Evolutionary conservation across 2,797 vertebrate genomes (phyloP).

Genomic region (Aeoliscus strigatus): DNA sequence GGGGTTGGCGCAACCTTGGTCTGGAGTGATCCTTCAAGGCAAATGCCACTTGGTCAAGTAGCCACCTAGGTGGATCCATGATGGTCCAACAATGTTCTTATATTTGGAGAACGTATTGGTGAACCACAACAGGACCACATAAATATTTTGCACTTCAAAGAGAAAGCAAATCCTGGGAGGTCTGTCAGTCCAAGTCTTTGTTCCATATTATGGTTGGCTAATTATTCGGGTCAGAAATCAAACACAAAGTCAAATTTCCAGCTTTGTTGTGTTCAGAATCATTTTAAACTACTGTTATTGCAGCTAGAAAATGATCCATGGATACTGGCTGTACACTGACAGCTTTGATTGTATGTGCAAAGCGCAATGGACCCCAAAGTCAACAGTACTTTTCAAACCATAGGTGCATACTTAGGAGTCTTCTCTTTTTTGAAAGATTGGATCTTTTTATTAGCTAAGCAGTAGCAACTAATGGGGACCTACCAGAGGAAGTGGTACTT

Average conservation of each 20-base stretch:
- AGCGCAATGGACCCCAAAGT: slow-evolving; percentile 28
- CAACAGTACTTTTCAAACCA: slow-evolving; percentile 34
- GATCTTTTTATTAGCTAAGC: slow-evolving; percentile 67
- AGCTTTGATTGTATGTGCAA: slow-evolving; percentile 25
- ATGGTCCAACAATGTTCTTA: slow-evolving; percentile 38
- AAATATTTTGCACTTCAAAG: slow-evolving; percentile 19
- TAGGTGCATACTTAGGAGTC: slow-evolving; percentile 11
- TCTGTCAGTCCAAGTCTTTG: slow-evolving; percentile 34
- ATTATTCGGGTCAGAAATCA: slow-evolving; percentile 49
- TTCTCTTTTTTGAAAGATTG: slow-evolving; percentile 43
- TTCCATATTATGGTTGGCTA: slow-evolving; percentile 44
- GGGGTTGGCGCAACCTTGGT: slow-evolving; percentile 48
- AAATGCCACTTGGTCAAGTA: slow-evolving; percentile 57
- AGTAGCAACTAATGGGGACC: slow-evolving; percentile 64
- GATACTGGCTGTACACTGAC: slow-evolving; percentile 27
- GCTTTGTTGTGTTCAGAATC: too few relatives aligned
- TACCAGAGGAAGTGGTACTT: slow-evolving; percentile 62
- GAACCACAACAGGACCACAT: slow-evolving; percentile 26
- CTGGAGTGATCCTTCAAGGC: slow-evolving; percentile 45
- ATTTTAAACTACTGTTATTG: slow-evolving; percentile 33
- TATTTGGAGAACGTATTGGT: slow-evolving; percentile 28
- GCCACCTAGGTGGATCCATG: slow-evolving; percentile 47
- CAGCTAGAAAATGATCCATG: slow-evolving; percentile 19
- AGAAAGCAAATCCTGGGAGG: slow-evolving; percentile 48
- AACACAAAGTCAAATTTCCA: too few relatives aligned